phyloP scores from a whole-genome alignment of 2,113 vertebrate genomes.

The Microcebus tavaratra region DNA sequence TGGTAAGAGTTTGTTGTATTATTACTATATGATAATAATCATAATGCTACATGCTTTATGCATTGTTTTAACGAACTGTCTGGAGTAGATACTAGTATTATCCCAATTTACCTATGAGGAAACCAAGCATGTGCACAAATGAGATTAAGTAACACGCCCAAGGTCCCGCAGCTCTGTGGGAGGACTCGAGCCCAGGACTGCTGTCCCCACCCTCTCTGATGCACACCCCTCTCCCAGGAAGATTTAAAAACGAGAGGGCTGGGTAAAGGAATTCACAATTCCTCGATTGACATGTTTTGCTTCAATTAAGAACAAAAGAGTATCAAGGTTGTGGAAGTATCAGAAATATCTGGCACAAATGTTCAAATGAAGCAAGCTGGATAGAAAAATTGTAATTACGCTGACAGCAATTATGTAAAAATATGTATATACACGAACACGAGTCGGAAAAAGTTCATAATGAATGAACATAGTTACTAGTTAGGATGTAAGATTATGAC shows the following conservation, averaged over 20 bases:
- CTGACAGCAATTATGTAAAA: not conserved
- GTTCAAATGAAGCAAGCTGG: not conserved
- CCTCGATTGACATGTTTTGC: not conserved
- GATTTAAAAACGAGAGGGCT: not conserved
- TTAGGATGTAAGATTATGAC: not conserved
- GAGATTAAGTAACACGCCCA: not conserved
- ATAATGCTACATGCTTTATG: not conserved
- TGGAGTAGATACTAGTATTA: not conserved
- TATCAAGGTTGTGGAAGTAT: not conserved
- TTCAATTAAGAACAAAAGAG: not conserved
- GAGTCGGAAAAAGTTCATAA: slow-evolving; percentile 26
- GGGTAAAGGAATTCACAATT: not conserved
- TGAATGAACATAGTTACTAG: slow-evolving; percentile 39
- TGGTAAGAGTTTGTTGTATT: not conserved
- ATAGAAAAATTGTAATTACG: slow-evolving; percentile 14
- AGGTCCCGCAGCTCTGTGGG: not conserved
- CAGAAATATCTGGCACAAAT: not conserved
- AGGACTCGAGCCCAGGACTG: not conserved
- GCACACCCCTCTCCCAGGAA: not conserved
- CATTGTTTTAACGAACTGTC: not conserved
- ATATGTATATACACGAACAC: not conserved
- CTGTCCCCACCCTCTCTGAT: not conserved
- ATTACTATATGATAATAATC: not conserved
- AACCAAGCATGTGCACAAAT: not conserved
- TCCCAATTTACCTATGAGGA: not conserved